Percentiles rank a stretch among this genome's conserved stretches.
Evolutionary conservation across 2,888 invertebrate species (phyloP).

Genomic region (Sphecodes monilicornis): DNA sequence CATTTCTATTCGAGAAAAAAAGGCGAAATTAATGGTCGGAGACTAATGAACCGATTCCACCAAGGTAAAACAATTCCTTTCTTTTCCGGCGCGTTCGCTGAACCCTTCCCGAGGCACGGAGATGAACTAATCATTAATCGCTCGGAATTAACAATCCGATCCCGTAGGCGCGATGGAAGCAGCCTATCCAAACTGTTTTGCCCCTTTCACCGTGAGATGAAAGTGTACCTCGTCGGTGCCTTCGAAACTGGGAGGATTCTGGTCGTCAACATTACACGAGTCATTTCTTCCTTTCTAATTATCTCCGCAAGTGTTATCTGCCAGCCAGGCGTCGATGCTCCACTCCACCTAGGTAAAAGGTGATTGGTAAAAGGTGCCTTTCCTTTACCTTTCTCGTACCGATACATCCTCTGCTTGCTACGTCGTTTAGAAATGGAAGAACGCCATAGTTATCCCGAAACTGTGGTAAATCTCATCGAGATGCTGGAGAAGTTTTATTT

Average conservation of each 20-base stretch:
- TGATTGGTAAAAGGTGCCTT: not conserved
- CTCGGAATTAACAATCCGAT: conserved; percentile 48
- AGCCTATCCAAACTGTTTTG: conserved; percentile 9
- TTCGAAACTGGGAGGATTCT: conserved; percentile 19
- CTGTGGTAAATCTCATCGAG: no score
- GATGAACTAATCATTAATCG: conserved; percentile 50
- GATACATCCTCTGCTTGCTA: not conserved
- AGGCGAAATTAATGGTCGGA: conserved; percentile 55
- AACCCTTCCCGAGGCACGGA: conserved; percentile 15
- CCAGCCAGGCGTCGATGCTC: not conserved
- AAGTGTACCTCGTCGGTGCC: conserved; percentile 24
- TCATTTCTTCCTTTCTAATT: conserved; percentile 30
- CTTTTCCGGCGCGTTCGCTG: conserved; percentile 40
- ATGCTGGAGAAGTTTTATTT: no score
- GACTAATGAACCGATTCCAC: conserved; percentile 51
- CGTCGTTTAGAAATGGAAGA: not conserved
- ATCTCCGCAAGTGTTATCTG: not conserved
- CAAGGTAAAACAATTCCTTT: conserved; percentile 30
- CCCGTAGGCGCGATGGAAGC: conserved; percentile 32
- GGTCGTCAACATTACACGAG: not conserved
- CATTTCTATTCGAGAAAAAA: conserved; percentile 25
- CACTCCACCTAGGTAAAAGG: not conserved
- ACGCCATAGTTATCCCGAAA: not conserved
- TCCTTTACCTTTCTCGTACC: not conserved
- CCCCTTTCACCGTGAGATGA: conserved; percentile 40